Conservation (phyloP, 1,140 invertebrate species). For the Babylonia areolata region DNA sequence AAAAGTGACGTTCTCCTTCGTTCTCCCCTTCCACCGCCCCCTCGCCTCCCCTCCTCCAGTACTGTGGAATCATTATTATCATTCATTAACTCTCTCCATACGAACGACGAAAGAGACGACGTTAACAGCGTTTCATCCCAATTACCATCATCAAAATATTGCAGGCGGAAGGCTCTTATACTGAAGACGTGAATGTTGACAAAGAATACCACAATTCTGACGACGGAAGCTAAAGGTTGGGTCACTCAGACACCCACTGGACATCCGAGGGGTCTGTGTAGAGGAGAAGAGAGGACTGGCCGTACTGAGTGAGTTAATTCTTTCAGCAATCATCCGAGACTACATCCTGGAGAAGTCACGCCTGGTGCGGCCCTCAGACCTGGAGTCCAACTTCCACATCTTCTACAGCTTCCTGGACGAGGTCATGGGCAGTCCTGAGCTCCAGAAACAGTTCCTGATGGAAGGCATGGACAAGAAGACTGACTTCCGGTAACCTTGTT, state of each 20-base stretch:
- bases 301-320: no score
- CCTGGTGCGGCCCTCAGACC: slow-evolving; percentile 88
- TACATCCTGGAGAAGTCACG: slow-evolving; percentile 92
- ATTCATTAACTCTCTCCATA: no score
- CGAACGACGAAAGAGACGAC: no score
- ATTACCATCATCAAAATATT: no score
- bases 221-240: no score
- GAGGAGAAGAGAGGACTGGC: no score
- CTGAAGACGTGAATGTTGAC: no score
- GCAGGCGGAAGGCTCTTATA: no score
- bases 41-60: neutral
- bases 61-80: neutral
- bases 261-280: no score
- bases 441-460: slow-evolving; percentile 33
- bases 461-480: slow-evolving; percentile 23
- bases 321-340: slow-evolving; percentile 60
- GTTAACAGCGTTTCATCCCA: no score
- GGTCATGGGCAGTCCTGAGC: neutral
- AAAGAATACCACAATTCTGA: no score
- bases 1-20: neutral
- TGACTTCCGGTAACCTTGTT: slow-evolving; percentile 19
- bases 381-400: slow-evolving; percentile 96
- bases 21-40: neutral
- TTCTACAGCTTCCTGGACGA: slow-evolving; percentile 90
- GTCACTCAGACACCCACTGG: no score